A percentile compares a stretch with the other conserved stretches of the same genome.
Conservation (phyloP, 2,888 invertebrate genomes). For the Drosophila sordidula region DNA sequence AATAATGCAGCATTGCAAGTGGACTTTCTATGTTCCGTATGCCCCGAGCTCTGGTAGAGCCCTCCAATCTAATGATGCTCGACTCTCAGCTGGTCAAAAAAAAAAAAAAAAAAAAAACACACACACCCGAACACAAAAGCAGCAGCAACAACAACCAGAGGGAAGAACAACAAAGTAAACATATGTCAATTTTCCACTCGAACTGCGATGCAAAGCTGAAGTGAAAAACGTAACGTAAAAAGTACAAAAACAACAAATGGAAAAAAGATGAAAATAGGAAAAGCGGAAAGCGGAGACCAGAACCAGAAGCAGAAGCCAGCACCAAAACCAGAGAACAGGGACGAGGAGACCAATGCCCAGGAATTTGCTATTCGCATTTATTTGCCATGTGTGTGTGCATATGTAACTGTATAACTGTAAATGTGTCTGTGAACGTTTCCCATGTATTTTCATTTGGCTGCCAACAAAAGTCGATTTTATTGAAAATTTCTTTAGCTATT, state of each 20-base stretch:
- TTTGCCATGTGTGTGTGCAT: conserved; percentile 20
- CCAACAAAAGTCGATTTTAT: conserved; percentile 77
- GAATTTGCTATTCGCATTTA: conserved; percentile 66
- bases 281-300: conserved; percentile 38
- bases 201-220: conserved; percentile 78
- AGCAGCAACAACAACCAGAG: conserved; percentile 32
- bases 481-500: conserved; percentile 58
- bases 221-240: conserved; percentile 66
- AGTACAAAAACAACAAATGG: conserved; percentile 29
- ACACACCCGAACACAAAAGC: conserved; percentile 19
- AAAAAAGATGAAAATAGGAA: conserved; percentile 34
- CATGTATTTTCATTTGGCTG: conserved; percentile 65
- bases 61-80: conserved; percentile 64
- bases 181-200: conserved; percentile 82
- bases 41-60: conserved; percentile 18
- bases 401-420: neutral
- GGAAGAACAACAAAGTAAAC: conserved; percentile 73
- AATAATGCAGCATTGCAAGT: conserved; percentile 12
- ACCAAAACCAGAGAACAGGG: conserved; percentile 21
- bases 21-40: conserved; percentile 7
- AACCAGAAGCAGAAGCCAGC: conserved; percentile 24
- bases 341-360: conserved; percentile 53
- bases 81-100: conserved; percentile 41
- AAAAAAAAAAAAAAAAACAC: conserved; percentile 20
- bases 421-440: conserved; percentile 8